Conservation (phyloP, 2,797 vertebrate genomes). For the Danio choprae region DNA sequence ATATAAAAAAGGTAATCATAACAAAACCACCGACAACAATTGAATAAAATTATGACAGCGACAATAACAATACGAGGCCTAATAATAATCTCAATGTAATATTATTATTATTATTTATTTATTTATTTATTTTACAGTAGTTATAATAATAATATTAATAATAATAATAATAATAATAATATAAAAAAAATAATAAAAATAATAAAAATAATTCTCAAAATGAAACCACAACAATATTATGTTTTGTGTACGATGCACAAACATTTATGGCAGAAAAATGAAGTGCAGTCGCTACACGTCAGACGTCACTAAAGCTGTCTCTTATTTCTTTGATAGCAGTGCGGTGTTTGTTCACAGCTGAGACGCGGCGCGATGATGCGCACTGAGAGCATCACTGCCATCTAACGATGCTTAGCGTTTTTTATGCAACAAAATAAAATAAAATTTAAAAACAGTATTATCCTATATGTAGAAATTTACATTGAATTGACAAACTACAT, state of each 20-base stretch:
- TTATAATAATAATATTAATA: too few relatives aligned
- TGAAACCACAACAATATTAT: neutral
- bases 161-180: neutral
- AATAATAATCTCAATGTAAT: too few relatives aligned
- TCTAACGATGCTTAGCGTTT: constrained; percentile 10
- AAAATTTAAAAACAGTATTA: neutral
- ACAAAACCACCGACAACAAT: neutral
- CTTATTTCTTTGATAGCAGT: neutral
- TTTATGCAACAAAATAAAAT: neutral
- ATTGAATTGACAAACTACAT: neutral
- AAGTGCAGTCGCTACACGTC: neutral
- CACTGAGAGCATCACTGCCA: constrained; percentile 17
- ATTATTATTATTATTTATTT: too few relatives aligned
- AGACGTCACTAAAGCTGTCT: neutral
- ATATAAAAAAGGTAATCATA: neutral
- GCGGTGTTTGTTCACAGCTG: neutral
- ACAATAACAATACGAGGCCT: too few relatives aligned
- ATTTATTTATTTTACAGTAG: too few relatives aligned
- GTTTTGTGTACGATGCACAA: neutral
- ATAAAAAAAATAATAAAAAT: too few relatives aligned
- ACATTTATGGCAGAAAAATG: neutral
- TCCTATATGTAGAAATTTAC: neutral
- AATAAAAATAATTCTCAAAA: neutral
- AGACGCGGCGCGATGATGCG: neutral
- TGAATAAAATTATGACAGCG: too few relatives aligned